A percentile compares a stretch with the other conserved stretches of the same genome.
phyloP scores from a whole-genome alignment of 2,888 invertebrate genomes.

The Ophraella communa region DNA sequence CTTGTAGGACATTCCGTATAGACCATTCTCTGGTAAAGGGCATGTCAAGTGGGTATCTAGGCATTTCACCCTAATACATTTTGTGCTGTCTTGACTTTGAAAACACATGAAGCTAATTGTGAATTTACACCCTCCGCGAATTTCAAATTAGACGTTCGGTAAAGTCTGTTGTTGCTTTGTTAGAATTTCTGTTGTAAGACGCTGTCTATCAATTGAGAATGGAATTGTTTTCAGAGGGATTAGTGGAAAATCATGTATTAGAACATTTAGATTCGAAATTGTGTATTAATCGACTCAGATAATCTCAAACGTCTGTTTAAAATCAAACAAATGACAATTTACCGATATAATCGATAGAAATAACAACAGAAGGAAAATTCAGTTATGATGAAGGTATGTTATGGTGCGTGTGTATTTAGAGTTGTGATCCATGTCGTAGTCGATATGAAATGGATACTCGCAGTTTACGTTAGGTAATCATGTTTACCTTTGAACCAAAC shows the following conservation, averaged over 20 bases:
- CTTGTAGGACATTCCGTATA: slow-evolving; percentile 4
- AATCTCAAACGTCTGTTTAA: too few relatives aligned
- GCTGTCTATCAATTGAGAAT: background rate
- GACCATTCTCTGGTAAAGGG: slow-evolving; percentile 19
- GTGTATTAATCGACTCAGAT: too few relatives aligned
- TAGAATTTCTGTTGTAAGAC: slow-evolving; percentile 6
- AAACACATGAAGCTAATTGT: slow-evolving; percentile 32
- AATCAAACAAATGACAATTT: background rate
- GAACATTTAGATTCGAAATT: background rate
- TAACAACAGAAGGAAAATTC: background rate
- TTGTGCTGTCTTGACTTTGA: slow-evolving; percentile 32
- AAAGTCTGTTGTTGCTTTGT: slow-evolving; percentile 16
- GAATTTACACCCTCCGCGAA: slow-evolving; percentile 22
- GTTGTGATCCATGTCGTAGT: background rate
- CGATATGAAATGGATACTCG: slow-evolving; percentile 28
- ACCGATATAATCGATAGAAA: background rate
- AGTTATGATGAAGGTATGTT: slow-evolving; percentile 1
- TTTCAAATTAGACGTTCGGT: slow-evolving; percentile 3
- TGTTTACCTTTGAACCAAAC: slow-evolving; percentile 36
- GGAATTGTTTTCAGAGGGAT: background rate
- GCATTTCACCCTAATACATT: slow-evolving; percentile 26
- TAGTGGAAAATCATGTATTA: background rate
- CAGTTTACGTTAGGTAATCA: slow-evolving; percentile 35
- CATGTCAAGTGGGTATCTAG: slow-evolving; percentile 30
- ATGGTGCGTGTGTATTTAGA: background rate